Evolutionary conservation across 2,113 vertebrate genomes (phyloP).

Genomic region (Lutjanus erythropterus): DNA sequence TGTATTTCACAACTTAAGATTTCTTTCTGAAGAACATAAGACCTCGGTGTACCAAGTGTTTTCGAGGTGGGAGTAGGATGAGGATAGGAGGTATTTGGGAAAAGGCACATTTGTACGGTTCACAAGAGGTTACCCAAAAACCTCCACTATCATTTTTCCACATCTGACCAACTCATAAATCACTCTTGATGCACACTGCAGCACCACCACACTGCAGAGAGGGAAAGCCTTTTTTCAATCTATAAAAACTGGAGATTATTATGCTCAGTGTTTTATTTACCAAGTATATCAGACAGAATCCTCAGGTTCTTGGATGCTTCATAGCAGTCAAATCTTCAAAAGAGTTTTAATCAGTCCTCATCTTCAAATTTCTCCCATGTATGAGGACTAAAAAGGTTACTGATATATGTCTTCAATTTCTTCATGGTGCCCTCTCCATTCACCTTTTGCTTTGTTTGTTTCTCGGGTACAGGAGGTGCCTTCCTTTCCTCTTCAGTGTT

Average conservation of each 20-base stretch:
- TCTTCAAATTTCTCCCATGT: slow-evolving; percentile 24
- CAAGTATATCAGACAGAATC: not conserved
- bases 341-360: no score
- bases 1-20: not conserved
- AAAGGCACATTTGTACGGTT: not conserved
- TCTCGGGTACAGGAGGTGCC: not conserved
- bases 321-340: no score
- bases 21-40: slow-evolving; percentile 1
- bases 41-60: not conserved
- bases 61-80: not conserved
- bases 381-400: not conserved
- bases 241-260: not conserved
- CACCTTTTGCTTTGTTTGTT: not conserved
- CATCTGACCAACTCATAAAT: slow-evolving; percentile 17
- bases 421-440: not conserved
- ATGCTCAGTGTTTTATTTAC: slow-evolving; percentile 11
- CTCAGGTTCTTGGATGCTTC: no score
- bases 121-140: not conserved
- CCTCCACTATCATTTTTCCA: not conserved
- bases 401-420: slow-evolving; percentile 16
- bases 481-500: not conserved
- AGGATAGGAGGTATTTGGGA: not conserved
- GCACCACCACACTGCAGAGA: slow-evolving; percentile 1
- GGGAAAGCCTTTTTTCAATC: not conserved
- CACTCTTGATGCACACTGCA: slow-evolving; percentile 10